Percentiles rank a stretch among this genome's conserved stretches.
These are phyloP conservation scores for Ischnura elegans DNA, from an alignment of 2,888 invertebrate species.

Conservation along the genomic window DNA sequence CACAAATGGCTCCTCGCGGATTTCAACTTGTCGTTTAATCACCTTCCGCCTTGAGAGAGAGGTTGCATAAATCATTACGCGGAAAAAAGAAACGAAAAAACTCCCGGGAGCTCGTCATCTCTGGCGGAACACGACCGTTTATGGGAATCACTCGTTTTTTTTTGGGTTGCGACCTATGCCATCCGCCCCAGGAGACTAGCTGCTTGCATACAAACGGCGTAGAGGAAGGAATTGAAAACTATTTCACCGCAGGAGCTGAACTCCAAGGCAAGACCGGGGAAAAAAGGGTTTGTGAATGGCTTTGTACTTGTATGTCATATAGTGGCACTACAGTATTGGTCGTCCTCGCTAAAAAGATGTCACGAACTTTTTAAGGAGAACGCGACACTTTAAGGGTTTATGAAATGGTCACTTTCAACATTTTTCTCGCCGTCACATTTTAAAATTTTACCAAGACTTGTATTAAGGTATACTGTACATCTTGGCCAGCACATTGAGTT, in stretches of 20 bases:
- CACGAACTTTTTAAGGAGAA: too few relatives aligned
- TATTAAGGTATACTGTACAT: too few relatives aligned
- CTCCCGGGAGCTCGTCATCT: neutral
- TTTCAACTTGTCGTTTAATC: conserved; percentile 12
- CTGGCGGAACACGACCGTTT: neutral
- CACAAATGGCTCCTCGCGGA: neutral
- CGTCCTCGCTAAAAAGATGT: too few relatives aligned
- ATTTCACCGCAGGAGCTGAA: neutral
- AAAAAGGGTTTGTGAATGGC: too few relatives aligned
- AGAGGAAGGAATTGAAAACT: neutral
- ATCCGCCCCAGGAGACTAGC: neutral
- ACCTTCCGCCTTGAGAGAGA: neutral
- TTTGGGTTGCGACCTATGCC: neutral
- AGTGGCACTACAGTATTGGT: too few relatives aligned
- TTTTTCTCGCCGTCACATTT: too few relatives aligned
- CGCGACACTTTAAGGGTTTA: too few relatives aligned
- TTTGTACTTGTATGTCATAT: too few relatives aligned
- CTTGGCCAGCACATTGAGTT: too few relatives aligned
- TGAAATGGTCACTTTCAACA: too few relatives aligned
- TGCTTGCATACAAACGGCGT: neutral
- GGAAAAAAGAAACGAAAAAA: neutral
- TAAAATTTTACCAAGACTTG: too few relatives aligned
- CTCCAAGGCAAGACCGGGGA: neutral
- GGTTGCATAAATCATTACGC: conserved; percentile 8
- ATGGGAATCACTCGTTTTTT: neutral